phyloP scores from a whole-genome alignment of 1,140 invertebrate genomes.

The Sitodiplosis mosellana region DNA sequence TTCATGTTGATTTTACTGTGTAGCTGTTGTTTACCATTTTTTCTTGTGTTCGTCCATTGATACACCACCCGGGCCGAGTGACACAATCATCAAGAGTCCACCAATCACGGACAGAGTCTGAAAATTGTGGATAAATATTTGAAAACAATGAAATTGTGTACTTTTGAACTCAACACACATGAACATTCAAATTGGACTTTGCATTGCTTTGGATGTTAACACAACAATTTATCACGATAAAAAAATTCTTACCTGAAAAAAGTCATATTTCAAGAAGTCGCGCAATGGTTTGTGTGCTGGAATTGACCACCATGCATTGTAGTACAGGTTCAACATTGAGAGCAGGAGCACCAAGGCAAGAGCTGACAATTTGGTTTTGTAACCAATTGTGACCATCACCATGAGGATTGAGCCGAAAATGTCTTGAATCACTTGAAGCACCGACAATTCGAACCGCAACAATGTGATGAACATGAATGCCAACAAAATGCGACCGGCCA shows the following conservation, averaged over 20 bases:
- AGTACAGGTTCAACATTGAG: slow-evolving; percentile 81
- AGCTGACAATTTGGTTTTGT: slow-evolving; percentile 96
- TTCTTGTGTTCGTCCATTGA: slow-evolving; percentile 99
- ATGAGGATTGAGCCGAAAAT: slow-evolving; percentile 87
- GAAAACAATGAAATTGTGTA: slow-evolving; percentile 4
- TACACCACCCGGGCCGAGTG: slow-evolving; percentile 91
- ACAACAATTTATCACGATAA: no score
- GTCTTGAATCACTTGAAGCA: slow-evolving; percentile 78
- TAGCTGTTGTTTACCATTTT: slow-evolving; percentile 61
- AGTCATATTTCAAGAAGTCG: slow-evolving; percentile 99
- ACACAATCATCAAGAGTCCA: slow-evolving; percentile 96
- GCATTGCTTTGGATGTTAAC: no score
- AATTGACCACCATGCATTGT: slow-evolving; percentile 96
- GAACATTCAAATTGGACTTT: not conserved
- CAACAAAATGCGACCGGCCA: slow-evolving; percentile 84
- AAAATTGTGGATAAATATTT: no score
- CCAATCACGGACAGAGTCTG: slow-evolving; percentile 97
- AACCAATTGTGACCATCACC: slow-evolving; percentile 90
- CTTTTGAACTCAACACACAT: not conserved
- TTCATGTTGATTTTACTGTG: not conserved
- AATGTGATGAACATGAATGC: slow-evolving; percentile 99
- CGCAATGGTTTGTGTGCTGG: slow-evolving; percentile 85
- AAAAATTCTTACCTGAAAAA: slow-evolving; percentile 70
- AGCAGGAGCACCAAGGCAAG: slow-evolving; percentile 83
- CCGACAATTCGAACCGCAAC: slow-evolving; percentile 79